These are phyloP conservation scores for Phrynocephalus guinanensis DNA, from an alignment of 2,797 vertebrate species.

Conservation along the genomic window DNA sequence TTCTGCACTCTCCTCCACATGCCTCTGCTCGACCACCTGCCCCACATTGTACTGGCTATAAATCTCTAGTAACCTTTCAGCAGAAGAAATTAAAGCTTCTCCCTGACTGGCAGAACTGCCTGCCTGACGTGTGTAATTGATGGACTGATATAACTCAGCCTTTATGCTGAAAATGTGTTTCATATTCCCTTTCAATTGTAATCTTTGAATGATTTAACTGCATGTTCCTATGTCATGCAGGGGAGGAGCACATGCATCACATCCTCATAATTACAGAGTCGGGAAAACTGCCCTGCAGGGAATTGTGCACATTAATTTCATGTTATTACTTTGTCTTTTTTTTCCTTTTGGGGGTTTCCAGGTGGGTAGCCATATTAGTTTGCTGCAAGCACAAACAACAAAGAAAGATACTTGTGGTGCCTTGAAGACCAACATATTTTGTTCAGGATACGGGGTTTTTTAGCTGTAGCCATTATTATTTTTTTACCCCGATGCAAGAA, in stretches of 20 bases:
- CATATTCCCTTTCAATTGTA: background rate
- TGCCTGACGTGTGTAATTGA: background rate
- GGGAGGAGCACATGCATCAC: background rate
- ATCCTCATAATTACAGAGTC: background rate
- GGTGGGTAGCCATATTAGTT: background rate
- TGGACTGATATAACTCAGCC: background rate
- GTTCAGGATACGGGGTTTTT: background rate
- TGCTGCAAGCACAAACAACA: background rate
- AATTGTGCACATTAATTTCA: slow-evolving; percentile 5
- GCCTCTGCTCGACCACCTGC: background rate
- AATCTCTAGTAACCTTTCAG: background rate
- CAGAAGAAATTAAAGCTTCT: background rate
- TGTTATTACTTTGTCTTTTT: background rate
- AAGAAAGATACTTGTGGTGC: background rate
- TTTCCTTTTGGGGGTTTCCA: background rate
- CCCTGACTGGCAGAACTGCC: background rate
- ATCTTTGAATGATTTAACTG: slow-evolving; percentile 2
- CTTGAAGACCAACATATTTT: too few species aligned
- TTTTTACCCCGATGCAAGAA: too few species aligned
- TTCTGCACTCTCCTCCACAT: background rate
- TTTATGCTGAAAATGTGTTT: slow-evolving; percentile 22
- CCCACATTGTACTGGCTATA: background rate
- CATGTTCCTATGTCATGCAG: slow-evolving; percentile 20
- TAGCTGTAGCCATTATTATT: background rate
- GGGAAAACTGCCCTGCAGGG: accelerated